A percentile compares a stretch with the other conserved stretches of the same genome.
Conservation (phyloP, 2,113 vertebrate genomes). For the Eidolon helvum region DNA sequence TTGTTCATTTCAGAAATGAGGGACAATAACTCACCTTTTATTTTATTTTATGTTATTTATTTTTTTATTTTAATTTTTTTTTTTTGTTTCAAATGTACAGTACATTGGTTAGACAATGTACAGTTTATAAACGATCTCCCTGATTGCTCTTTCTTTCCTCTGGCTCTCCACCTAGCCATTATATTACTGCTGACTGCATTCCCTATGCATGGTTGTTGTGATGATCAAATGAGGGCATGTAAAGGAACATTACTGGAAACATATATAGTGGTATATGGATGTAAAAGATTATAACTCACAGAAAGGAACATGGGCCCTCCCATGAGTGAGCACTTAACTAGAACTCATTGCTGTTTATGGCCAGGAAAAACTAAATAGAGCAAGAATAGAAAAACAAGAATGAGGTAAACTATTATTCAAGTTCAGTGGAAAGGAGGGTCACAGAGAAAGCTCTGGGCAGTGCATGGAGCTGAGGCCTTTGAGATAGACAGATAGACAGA, state of each 20-base stretch:
- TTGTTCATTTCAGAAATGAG: constrained; percentile 6
- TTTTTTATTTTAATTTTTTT: no score
- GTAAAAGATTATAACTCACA: not conserved
- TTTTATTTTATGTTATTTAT: no score
- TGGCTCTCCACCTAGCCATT: no score
- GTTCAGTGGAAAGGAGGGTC: not conserved
- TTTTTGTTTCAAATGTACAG: no score
- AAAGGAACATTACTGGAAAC: not conserved
- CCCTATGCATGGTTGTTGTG: not conserved
- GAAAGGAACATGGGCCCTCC: not conserved
- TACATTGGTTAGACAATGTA: no score
- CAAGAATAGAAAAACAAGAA: constrained; percentile 2
- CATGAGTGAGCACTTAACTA: not conserved
- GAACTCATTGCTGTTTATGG: not conserved
- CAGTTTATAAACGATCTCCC: no score
- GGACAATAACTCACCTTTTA: not conserved
- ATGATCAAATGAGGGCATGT: not conserved
- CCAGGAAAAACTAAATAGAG: constrained; percentile 28
- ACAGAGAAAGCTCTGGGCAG: not conserved
- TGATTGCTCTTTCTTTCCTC: no score
- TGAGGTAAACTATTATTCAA: not conserved
- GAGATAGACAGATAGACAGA: not conserved
- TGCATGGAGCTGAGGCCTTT: not conserved
- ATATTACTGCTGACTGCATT: no score
- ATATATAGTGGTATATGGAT: not conserved